phyloP scores from a whole-genome alignment of 2,888 invertebrate species.

The Nebria salina region DNA sequence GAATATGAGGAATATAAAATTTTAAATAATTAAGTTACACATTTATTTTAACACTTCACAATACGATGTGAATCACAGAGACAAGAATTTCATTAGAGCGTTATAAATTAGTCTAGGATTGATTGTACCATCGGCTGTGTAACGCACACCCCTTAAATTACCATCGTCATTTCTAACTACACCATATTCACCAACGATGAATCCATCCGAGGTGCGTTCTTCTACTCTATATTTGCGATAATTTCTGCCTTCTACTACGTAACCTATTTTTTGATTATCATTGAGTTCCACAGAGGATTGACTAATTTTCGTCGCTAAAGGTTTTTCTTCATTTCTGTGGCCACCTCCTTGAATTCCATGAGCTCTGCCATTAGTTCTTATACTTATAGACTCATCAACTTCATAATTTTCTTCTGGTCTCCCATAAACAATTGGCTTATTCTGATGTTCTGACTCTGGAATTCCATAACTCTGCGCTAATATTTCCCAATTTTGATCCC shows the following conservation, averaged over 20 bases:
- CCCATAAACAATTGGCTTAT: conserved; percentile 59
- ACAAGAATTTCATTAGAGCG: conserved; percentile 90
- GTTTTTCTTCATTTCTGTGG: conserved; percentile 34
- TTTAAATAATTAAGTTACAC: not conserved
- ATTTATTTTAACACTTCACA: too few species aligned
- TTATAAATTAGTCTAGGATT: conserved; percentile 88
- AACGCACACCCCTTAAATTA: conserved; percentile 83
- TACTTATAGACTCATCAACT: conserved; percentile 80
- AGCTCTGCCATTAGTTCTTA: conserved; percentile 78
- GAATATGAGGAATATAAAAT: not conserved
- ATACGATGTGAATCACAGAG: conserved; percentile 63
- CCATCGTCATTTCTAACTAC: conserved; percentile 89
- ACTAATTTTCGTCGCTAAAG: conserved; percentile 38
- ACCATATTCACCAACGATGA: conserved; percentile 91
- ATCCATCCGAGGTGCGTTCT: conserved; percentile 87
- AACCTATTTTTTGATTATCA: conserved; percentile 80
- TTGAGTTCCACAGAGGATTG: conserved; percentile 58
- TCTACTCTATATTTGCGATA: conserved; percentile 88
- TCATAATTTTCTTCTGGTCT: conserved; percentile 80
- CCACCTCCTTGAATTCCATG: conserved; percentile 70
- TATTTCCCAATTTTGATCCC: conserved; percentile 57
- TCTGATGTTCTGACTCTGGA: conserved; percentile 45
- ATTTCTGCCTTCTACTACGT: conserved; percentile 86
- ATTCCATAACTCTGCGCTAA: conserved; percentile 52
- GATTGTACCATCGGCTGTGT: conserved; percentile 88